Base-by-base conservation (phyloP, 2,888 invertebrate species). In the Papilio demoleus region DNA sequence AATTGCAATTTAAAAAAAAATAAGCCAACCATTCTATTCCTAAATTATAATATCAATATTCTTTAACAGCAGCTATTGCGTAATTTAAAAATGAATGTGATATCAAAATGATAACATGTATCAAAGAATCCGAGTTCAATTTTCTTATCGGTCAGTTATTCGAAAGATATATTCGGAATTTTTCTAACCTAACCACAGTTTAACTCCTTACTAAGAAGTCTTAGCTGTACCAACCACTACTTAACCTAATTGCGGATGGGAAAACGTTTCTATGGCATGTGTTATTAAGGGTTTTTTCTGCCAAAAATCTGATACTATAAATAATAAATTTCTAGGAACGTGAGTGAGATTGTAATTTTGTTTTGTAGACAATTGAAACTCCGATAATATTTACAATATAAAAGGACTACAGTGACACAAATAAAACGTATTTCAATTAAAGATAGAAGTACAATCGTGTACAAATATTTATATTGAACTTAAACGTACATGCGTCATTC, bases 101-200 rank as follows among this genome's bases (percentile, higher is more conserved):
- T 53, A 45, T 63, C 45, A 65, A 38, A 67, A 50, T 66, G 63
- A 66, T 38, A 38, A 56, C 22, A 22, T 11, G 19, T 50, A 34
- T 6, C 9, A 17, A 50, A 22, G 19, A 24, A 50, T 50, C 24
- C 17, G 22, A 14, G 50, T 50, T 50, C 24, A 24, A 1, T 22
- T 47, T 47, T 47, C 12, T 50, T 50, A 50, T 50, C 50, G 50
- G 24, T 50, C 50, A 50, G n/a, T n/a, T n/a, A n/a, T n/a, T 0
- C 0, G 1, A 22, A 47, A 47, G 22, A 22, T 4, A n/a, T 47
- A 11, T 4, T 11, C 9, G 4, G 4, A 45, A 19, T 45, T 19
- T 9, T 45, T 24, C 50, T 50, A 24, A 24, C 4, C 47, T 47
- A 47, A 11, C 4, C 22, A 50, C 24, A 24, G 47, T 14, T 50